Percentiles rank a stretch among this genome's conserved stretches.
Evolutionary conservation across 1,140 invertebrate genomes (phyloP).

Genomic region (Rhopalosiphum maidis): DNA sequence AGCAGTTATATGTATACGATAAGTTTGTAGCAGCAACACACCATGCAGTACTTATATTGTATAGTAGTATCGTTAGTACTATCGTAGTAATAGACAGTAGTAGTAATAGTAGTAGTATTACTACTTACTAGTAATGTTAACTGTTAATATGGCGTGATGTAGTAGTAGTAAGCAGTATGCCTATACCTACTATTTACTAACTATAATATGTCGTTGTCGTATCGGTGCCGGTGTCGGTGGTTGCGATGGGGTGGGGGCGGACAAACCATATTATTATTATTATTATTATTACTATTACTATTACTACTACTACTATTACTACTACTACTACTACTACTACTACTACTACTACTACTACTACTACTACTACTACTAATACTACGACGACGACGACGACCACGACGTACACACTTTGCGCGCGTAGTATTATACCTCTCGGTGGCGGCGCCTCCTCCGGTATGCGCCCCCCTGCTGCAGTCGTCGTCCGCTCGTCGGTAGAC

Average conservation of each 20-base stretch:
- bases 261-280: neutral
- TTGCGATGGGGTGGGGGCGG: neutral
- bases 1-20: no score
- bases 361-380: no score
- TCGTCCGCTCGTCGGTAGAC: neutral
- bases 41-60: no score
- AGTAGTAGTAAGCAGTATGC: neutral
- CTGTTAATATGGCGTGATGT: no score
- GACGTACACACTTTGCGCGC: neutral
- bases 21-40: no score
- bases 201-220: no score
- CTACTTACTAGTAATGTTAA: no score
- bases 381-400: neutral
- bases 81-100: neutral
- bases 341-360: no score
- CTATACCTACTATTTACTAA: neutral
- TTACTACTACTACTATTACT: neutral
- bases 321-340: neutral
- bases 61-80: neutral
- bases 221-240: no score
- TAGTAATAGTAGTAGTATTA: neutral
- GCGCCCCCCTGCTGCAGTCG: neutral
- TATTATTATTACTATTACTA: neutral
- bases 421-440: neutral
- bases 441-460: conserved; percentile 32